phyloP scores from a whole-genome alignment of 2,888 invertebrate species.

The Acholoe squamosa region DNA sequence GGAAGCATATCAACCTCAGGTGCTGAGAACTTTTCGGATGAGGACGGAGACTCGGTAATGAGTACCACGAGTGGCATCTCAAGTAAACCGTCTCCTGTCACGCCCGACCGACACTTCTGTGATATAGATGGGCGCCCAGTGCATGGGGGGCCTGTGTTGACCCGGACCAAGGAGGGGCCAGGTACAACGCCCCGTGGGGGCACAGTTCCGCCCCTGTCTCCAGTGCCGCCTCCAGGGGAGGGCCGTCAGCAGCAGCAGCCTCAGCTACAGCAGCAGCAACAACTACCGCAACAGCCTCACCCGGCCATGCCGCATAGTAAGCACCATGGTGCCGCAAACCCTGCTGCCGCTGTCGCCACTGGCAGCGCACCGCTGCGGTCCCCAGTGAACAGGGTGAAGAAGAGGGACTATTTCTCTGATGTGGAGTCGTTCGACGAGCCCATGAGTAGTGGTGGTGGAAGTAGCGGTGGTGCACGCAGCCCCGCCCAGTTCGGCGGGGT shows the following conservation, averaged over 20 bases:
- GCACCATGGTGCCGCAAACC: not conserved
- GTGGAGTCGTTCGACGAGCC: not conserved
- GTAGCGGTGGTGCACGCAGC: not conserved
- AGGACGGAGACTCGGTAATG: conserved; percentile 63
- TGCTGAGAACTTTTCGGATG: conserved; percentile 67
- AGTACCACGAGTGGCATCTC: conserved; percentile 62
- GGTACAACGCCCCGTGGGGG: not conserved
- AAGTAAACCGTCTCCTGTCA: conserved; percentile 65
- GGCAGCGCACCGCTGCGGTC: not conserved
- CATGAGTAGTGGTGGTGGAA: not conserved
- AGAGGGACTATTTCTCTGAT: conserved; percentile 35
- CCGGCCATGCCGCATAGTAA: not conserved
- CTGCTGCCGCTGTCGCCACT: not conserved
- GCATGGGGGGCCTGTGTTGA: not conserved
- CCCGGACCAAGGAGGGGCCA: not conserved
- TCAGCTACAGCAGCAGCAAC: conserved; percentile 20
- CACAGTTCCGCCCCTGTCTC: too few species aligned
- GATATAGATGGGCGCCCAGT: conserved; percentile 22
- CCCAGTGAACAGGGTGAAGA: conserved; percentile 4
- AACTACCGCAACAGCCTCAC: not conserved
- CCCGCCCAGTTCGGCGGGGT: not conserved
- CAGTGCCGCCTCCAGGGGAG: conserved; percentile 9
- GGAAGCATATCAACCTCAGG: conserved; percentile 62
- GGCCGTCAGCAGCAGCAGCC: not conserved
- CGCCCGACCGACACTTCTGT: conserved; percentile 61